phyloP scores from a whole-genome alignment of 1,140 invertebrate species.

The Temnothorax nylanderi region DNA sequence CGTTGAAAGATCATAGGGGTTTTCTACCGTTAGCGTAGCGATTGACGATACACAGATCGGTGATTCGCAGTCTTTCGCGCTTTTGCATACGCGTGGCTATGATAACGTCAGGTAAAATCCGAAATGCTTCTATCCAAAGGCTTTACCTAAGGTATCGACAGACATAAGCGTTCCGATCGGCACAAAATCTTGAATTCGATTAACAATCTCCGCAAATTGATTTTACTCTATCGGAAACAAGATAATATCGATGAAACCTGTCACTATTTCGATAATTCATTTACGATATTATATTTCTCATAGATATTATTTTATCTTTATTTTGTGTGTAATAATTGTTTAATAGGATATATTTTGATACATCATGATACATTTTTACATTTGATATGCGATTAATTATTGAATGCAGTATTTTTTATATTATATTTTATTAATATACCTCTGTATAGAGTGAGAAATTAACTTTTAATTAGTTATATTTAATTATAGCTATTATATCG shows the following conservation, averaged over 20 bases:
- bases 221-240: not conserved
- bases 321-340: not conserved
- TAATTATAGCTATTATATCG: not conserved
- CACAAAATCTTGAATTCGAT: conserved; percentile 6
- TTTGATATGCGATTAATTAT: not conserved
- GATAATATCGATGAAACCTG: not conserved
- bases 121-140: conserved; percentile 5
- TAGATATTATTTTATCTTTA: not conserved
- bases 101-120: conserved; percentile 32
- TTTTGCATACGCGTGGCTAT: not conserved
- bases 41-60: not conserved
- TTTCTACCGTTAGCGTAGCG: not conserved
- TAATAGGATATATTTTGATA: not conserved
- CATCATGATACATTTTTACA: not conserved
- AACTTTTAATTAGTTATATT: not conserved
- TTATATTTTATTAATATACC: not conserved
- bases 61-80: not conserved
- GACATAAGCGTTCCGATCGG: not conserved
- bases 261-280: not conserved
- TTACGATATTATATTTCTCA: not conserved
- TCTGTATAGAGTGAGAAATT: not conserved
- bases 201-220: conserved; percentile 3
- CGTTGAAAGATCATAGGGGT: not conserved
- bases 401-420: not conserved
- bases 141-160: conserved; percentile 37